Evolutionary conservation across 2,888 invertebrate genomes (phyloP).

Genomic region (Drosophila siamana): DNA sequence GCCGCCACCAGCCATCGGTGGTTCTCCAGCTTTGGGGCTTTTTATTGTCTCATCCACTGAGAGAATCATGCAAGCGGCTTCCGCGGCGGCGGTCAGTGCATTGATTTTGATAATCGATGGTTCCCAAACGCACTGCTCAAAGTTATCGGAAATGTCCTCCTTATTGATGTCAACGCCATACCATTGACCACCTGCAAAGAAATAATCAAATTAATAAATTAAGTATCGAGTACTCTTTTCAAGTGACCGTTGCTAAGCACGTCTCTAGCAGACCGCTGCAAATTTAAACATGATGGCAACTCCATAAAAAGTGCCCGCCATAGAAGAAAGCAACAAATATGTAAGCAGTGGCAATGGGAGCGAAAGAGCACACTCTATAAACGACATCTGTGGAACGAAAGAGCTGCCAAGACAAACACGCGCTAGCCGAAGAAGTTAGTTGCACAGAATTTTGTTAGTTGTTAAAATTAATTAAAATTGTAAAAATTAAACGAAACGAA

Average conservation of each 20-base stretch:
- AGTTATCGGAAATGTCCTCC: constrained; percentile 98
- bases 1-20: constrained; percentile 84
- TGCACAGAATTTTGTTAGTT: constrained; percentile 31
- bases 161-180: constrained; percentile 97
- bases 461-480: constrained; percentile 15
- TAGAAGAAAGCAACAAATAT: constrained; percentile 45
- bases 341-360: constrained; percentile 24
- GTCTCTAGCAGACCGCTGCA: constrained; percentile 14
- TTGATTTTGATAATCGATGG: constrained; percentile 98
- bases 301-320: constrained; percentile 46
- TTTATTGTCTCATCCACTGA: constrained; percentile 99
- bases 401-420: constrained; percentile 69
- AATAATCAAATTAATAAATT: not conserved
- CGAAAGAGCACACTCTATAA: constrained; percentile 67
- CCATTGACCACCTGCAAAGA: constrained; percentile 90
- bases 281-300: constrained; percentile 53
- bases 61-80: constrained; percentile 96
- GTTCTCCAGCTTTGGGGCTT: constrained; percentile 90
- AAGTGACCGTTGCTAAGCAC: not conserved
- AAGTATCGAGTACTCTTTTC: not conserved
- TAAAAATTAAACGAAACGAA: not conserved
- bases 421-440: constrained; percentile 48
- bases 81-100: constrained; percentile 97
- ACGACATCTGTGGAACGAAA: constrained; percentile 47
- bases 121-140: constrained; percentile 98